A percentile compares a stretch with the other conserved stretches of the same genome.
Conservation (phyloP, 2,888 invertebrate species). For the Rhingia campestris region DNA sequence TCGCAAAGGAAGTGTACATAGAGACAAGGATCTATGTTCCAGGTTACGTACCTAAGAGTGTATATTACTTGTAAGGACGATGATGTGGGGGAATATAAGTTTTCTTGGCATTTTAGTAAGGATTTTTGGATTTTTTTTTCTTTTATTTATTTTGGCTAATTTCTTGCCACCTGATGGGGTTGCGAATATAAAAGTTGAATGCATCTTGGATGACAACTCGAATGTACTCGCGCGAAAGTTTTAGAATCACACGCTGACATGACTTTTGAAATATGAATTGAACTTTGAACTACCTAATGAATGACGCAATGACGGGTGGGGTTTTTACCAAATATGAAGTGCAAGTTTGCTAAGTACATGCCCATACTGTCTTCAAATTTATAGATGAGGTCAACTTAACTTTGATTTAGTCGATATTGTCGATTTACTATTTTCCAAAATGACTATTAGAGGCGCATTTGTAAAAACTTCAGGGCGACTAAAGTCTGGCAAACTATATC, state of each 20-base stretch:
- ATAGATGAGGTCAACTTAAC: too few species aligned
- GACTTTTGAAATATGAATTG: slow-evolving; percentile 13
- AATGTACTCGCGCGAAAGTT: background rate
- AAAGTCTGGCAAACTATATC: too few species aligned
- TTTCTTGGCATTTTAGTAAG: slow-evolving; percentile 18
- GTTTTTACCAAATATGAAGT: too few species aligned
- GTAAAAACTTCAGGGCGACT: too few species aligned
- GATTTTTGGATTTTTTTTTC: background rate
- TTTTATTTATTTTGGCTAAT: background rate
- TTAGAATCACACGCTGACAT: background rate
- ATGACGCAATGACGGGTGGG: background rate
- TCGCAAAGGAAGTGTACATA: background rate
- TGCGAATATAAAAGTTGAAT: background rate
- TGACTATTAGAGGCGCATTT: too few species aligned
- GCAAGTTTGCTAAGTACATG: too few species aligned
- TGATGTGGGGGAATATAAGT: slow-evolving; percentile 7
- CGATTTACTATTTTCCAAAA: too few species aligned
- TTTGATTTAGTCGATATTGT: too few species aligned
- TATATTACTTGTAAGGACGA: background rate
- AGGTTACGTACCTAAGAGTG: background rate
- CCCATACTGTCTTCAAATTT: too few species aligned
- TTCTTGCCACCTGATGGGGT: background rate
- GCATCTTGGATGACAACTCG: background rate
- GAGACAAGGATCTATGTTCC: background rate
- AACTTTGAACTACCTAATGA: background rate